A percentile compares a stretch with the other conserved stretches of the same genome.
These are phyloP conservation scores for Sylvilagus floridanus DNA, from an alignment of 2,797 vertebrate species.

Conservation along the genomic window DNA sequence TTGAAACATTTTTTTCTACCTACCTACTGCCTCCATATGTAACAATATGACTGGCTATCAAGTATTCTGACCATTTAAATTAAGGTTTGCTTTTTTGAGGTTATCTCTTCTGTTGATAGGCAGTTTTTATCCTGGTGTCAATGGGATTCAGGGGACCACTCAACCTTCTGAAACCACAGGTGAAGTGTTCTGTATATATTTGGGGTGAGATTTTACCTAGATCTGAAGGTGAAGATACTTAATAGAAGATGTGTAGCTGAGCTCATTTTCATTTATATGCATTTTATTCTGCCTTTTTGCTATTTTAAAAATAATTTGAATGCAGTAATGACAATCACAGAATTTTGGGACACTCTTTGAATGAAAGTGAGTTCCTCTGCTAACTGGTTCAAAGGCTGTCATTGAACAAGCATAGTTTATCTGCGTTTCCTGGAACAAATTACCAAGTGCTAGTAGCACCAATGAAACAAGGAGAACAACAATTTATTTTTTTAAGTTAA, in stretches of 20 bases:
- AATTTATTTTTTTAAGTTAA: not conserved
- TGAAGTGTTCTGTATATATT: constrained; percentile 8
- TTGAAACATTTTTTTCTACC: not conserved
- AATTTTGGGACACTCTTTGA: constrained; percentile 33
- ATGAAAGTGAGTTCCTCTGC: not conserved
- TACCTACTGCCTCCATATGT: not conserved
- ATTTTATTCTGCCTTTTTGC: constrained; percentile 21
- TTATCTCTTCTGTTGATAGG: not conserved
- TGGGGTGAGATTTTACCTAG: not conserved
- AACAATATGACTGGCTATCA: not conserved
- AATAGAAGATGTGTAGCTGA: not conserved
- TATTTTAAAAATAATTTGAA: constrained; percentile 32
- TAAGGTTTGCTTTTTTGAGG: not conserved
- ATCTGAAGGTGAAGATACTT: not conserved
- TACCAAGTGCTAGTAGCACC: not conserved
- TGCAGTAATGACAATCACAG: not conserved
- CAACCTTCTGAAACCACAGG: not conserved
- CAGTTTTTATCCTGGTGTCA: not conserved
- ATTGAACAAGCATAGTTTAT: not conserved
- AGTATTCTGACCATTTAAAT: not conserved
- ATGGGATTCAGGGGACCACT: not conserved
- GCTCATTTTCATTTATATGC: not conserved
- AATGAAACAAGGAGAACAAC: constrained; percentile 27
- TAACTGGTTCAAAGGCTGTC: not conserved
- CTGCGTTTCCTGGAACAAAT: not conserved